phyloP scores from a whole-genome alignment of 2,113 vertebrate species.

The Tragulus kanchil region DNA sequence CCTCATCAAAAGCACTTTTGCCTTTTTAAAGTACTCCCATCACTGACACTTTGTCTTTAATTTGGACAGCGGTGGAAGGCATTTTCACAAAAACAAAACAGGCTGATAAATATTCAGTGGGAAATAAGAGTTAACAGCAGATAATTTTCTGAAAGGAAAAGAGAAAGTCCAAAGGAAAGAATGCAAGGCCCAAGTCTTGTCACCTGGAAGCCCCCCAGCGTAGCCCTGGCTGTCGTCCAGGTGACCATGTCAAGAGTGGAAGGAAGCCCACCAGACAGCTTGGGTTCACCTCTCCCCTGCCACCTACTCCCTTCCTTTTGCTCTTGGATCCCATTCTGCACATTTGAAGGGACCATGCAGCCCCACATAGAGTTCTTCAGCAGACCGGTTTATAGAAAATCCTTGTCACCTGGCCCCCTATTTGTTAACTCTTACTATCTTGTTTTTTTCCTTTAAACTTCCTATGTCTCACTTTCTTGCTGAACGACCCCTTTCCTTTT shows the following conservation, averaged over 20 bases:
- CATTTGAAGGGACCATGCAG: background rate
- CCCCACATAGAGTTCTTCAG: background rate
- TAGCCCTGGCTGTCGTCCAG: background rate
- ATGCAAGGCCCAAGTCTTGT: background rate
- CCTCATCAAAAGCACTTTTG: background rate
- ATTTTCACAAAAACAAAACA: background rate
- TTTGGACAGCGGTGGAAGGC: background rate
- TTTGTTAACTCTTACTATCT: background rate
- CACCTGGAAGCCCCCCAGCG: background rate
- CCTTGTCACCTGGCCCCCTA: background rate
- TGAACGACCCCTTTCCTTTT: background rate
- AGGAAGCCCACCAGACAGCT: background rate
- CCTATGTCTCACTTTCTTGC: background rate
- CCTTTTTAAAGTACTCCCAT: background rate
- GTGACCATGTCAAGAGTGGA: background rate
- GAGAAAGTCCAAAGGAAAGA: background rate
- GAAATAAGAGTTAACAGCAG: background rate
- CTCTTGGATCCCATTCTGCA: background rate
- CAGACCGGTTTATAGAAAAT: background rate
- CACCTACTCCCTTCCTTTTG: background rate
- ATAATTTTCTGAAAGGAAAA: background rate
- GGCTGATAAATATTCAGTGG: background rate
- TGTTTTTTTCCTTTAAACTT: background rate
- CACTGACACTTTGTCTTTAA: background rate
- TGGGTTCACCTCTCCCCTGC: background rate